phyloP scores from a whole-genome alignment of 2,797 vertebrate species.

The Megaceryle alcyon region DNA sequence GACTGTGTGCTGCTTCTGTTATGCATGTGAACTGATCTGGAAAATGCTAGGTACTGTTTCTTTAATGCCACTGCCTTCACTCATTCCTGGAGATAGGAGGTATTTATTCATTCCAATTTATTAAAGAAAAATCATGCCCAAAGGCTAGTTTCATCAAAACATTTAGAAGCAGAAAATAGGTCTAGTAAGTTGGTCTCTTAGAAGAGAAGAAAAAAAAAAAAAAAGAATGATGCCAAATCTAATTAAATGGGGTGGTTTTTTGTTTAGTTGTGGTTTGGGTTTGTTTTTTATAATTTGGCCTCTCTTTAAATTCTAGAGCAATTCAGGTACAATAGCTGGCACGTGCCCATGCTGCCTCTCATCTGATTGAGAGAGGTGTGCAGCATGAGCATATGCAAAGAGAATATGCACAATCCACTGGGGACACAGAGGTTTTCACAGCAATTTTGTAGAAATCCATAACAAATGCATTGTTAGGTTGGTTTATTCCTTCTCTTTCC shows the following conservation, averaged over 20 bases:
- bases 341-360: not conserved
- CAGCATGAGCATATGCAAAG: not conserved
- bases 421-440: constrained; percentile 20
- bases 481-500: constrained; percentile 35
- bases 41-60: not conserved
- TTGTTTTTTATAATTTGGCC: not conserved
- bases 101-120: not conserved
- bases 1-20: not conserved
- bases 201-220: not conserved
- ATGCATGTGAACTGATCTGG: not conserved
- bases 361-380: not conserved
- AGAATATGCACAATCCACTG: not conserved
- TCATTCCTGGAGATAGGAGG: not conserved
- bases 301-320: not conserved
- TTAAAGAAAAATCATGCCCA: not conserved
- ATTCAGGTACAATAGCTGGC: not conserved
- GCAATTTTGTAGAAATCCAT: constrained; percentile 34
- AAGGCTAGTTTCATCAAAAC: not conserved
- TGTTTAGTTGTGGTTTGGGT: not conserved
- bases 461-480: constrained; percentile 60
- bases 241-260: accelerated
- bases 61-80: not conserved
- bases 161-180: not conserved
- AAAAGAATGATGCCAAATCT: not conserved
- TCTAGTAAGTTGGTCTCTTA: not conserved